phyloP scores from a whole-genome alignment of 2,797 vertebrate genomes.

The Characodon lateralis region DNA sequence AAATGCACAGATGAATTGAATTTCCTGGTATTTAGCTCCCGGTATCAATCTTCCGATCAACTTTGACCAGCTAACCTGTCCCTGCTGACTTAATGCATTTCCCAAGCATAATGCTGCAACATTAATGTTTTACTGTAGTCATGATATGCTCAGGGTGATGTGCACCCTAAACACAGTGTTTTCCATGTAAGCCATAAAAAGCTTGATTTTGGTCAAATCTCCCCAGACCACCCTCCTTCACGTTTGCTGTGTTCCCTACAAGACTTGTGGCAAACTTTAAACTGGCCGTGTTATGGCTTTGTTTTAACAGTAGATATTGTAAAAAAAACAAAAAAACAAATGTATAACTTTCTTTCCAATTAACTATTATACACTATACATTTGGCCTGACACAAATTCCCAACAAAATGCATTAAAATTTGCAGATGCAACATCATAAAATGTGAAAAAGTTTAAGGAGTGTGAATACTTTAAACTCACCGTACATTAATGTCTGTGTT shows the following conservation, averaged over 20 bases:
- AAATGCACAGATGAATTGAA: neutral
- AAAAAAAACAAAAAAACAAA: neutral
- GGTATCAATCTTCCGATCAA: neutral
- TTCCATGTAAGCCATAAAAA: neutral
- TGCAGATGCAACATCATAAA: neutral
- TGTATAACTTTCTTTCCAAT: neutral
- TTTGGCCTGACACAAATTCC: neutral
- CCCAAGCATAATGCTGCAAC: neutral
- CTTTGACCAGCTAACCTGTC: neutral
- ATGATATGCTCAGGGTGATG: neutral
- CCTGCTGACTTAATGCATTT: neutral
- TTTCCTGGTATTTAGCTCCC: neutral
- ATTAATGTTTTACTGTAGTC: no score
- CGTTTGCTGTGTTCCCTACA: neutral
- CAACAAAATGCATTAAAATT: neutral
- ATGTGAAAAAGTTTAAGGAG: neutral
- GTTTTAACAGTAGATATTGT: neutral
- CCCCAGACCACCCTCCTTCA: neutral
- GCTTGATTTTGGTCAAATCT: neutral
- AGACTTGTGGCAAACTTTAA: neutral
- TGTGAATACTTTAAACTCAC: neutral
- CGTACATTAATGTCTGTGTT: neutral
- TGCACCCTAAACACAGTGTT: neutral
- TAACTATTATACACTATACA: neutral
- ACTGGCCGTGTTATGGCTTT: neutral